Evolutionary conservation across 2,113 vertebrate genomes (phyloP).

Genomic region (Odontophorus gujanensis): DNA sequence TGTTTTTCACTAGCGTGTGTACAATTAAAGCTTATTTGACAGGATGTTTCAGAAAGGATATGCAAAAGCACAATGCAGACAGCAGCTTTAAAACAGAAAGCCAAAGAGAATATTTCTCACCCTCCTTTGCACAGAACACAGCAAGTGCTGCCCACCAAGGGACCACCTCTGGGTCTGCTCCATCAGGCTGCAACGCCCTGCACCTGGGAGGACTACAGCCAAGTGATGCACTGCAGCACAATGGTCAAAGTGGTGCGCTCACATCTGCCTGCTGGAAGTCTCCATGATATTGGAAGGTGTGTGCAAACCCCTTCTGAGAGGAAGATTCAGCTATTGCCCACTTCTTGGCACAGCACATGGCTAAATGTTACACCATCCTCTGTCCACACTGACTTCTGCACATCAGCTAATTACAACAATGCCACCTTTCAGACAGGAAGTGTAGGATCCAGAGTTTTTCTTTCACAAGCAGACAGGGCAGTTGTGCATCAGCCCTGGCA

Average conservation of each 20-base stretch:
- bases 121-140: not conserved
- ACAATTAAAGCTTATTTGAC: not conserved
- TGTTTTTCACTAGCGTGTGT: not conserved
- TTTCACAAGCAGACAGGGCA: accelerated
- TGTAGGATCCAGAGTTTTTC: not conserved
- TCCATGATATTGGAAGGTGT: not conserved
- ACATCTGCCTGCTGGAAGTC: accelerated
- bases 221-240: not conserved
- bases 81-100: not conserved
- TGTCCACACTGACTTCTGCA: accelerated
- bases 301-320: accelerated
- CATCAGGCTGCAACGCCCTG: not conserved
- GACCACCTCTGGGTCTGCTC: not conserved
- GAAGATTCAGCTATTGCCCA: not conserved
- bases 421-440: not conserved
- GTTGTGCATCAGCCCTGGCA: not conserved
- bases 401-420: not conserved
- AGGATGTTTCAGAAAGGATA: not conserved
- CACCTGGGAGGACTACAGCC: not conserved
- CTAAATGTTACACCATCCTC: not conserved
- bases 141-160: not conserved
- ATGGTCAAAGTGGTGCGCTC: not conserved
- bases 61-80: not conserved
- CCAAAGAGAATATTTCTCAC: not conserved
- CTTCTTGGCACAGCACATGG: not conserved